A percentile compares a stretch with the other conserved stretches of the same genome.
phyloP scores from a whole-genome alignment of 2,113 vertebrate species.

The Mormyrus iriodes region DNA sequence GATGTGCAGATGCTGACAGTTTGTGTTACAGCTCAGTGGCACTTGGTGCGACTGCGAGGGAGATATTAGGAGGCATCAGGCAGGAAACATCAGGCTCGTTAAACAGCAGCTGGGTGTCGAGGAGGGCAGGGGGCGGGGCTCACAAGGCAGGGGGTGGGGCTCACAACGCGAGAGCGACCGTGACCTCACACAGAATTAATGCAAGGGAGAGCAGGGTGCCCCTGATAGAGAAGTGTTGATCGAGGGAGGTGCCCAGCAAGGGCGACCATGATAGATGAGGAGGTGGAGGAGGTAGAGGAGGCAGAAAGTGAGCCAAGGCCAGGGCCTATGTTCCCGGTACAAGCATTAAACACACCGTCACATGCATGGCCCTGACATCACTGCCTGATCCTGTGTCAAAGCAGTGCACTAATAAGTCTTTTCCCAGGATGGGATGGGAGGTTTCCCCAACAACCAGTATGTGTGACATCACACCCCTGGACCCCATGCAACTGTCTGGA shows the following conservation, averaged over 20 bases:
- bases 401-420: not conserved
- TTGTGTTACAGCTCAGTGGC: not conserved
- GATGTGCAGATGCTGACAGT: slow-evolving; percentile 12
- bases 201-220: not conserved
- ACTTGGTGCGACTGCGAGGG: not conserved
- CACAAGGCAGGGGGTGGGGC: not conserved
- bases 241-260: not conserved
- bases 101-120: not conserved
- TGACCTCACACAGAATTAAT: not conserved
- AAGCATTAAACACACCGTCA: not conserved
- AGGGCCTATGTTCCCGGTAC: not conserved
- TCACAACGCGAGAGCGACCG: not conserved
- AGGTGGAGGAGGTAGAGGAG: not conserved
- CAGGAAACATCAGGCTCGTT: not conserved
- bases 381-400: not conserved
- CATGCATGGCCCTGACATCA: not conserved
- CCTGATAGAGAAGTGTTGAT: not conserved
- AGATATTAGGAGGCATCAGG: not conserved
- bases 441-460: not conserved
- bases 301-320: not conserved
- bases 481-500: not conserved
- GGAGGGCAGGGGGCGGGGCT: not conserved
- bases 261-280: not conserved
- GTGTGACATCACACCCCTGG: not conserved
- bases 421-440: not conserved